These are phyloP conservation scores for Helicolenus hilgendorfi DNA, from an alignment of 2,797 vertebrate species.

Conservation along the genomic window DNA sequence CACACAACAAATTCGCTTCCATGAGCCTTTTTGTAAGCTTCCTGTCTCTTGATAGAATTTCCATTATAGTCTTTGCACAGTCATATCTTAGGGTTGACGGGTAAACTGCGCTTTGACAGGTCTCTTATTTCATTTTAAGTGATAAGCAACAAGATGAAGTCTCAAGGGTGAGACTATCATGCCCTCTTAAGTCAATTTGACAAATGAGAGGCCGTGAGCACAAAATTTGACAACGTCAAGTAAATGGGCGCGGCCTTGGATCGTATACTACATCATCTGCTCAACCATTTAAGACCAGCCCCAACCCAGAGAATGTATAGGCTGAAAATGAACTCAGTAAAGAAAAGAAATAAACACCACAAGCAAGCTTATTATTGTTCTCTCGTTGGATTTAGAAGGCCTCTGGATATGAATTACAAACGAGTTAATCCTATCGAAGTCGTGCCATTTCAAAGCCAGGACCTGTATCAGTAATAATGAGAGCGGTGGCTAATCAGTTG, in stretches of 20 bases:
- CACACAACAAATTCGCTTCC: neutral
- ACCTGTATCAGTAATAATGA: slow-evolving; percentile 78
- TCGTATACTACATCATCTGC: slow-evolving; percentile 44
- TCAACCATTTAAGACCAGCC: slow-evolving; percentile 19
- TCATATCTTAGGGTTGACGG: slow-evolving; percentile 57
- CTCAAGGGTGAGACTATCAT: slow-evolving; percentile 64
- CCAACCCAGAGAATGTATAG: slow-evolving; percentile 3
- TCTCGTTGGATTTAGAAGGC: slow-evolving; percentile 45
- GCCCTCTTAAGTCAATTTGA: slow-evolving; percentile 76
- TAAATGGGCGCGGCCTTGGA: slow-evolving; percentile 40
- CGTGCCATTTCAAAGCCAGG: slow-evolving; percentile 66
- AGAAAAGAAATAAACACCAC: slow-evolving; percentile 41
- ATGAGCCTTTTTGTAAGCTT: neutral
- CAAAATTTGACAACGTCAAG: slow-evolving; percentile 56
- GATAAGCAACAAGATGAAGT: slow-evolving; percentile 63
- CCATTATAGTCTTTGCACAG: slow-evolving; percentile 43
- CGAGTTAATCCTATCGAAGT: slow-evolving; percentile 70
- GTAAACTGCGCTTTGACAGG: slow-evolving; percentile 65
- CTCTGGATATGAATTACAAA: slow-evolving; percentile 74
- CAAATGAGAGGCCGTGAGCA: slow-evolving; percentile 68
- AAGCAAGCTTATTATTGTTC: slow-evolving; percentile 53
- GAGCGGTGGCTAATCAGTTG: slow-evolving; percentile 81
- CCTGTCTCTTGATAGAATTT: slow-evolving; percentile 27
- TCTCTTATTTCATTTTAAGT: slow-evolving; percentile 69
- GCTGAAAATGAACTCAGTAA: slow-evolving; percentile 21